Conservation (phyloP, 2,888 invertebrate genomes). For the Cheilosia vernalis region DNA sequence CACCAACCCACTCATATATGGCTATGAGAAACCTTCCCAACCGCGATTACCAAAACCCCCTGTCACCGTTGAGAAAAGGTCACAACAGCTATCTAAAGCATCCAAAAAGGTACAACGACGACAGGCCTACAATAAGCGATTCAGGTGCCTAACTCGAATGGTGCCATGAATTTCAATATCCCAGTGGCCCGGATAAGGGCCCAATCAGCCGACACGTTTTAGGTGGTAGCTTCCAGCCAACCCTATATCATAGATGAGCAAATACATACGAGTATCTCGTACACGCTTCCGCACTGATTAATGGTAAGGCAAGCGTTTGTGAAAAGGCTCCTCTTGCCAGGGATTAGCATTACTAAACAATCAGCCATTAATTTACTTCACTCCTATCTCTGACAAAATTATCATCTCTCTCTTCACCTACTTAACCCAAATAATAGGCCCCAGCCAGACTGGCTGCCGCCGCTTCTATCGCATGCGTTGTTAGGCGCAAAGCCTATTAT, state of each 20-base stretch:
- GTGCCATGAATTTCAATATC: conserved; percentile 1
- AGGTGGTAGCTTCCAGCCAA: background rate
- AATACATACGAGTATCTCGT: background rate
- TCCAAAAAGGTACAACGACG: background rate
- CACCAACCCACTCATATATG: too few relatives aligned
- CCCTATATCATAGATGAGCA: background rate
- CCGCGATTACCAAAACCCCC: background rate
- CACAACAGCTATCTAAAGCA: background rate
- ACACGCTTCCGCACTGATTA: conserved; percentile 40
- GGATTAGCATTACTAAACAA: conserved; percentile 51
- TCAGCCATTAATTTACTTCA: conserved; percentile 60
- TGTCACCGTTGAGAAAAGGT: background rate
- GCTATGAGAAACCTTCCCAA: background rate
- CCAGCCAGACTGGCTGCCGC: conserved; percentile 55
- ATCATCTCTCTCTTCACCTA: conserved; percentile 65
- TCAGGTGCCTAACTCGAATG: background rate
- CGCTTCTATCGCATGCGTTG: conserved; percentile 38
- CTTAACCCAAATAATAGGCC: conserved; percentile 63
- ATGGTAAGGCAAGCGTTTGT: conserved; percentile 46
- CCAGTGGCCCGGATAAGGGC: background rate
- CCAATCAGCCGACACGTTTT: background rate
- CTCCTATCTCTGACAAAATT: conserved; percentile 42
- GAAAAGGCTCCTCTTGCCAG: conserved; percentile 38
- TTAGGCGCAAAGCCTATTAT: conserved; percentile 65
- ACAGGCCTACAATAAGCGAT: background rate